These are phyloP conservation scores for Rhodinocichla rosea DNA, from an alignment of 2,113 vertebrate species.

Conservation along the genomic window DNA sequence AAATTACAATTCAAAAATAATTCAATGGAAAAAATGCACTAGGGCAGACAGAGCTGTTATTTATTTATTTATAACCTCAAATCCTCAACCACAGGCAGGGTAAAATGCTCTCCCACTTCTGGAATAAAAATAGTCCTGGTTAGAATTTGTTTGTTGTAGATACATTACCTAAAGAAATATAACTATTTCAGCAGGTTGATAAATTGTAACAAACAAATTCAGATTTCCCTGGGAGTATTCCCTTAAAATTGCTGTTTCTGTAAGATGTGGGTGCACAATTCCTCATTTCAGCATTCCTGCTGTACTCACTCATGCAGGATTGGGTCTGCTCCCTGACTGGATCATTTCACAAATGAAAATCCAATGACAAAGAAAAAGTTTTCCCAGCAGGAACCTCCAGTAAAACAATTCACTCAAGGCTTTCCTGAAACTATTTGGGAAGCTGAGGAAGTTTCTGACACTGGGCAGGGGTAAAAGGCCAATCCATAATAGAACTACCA, in stretches of 20 bases:
- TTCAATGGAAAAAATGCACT: constrained; percentile 57
- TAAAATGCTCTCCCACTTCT: not conserved
- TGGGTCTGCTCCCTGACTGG: not conserved
- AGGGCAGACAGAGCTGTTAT: constrained; percentile 26
- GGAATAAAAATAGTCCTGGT: constrained; percentile 28
- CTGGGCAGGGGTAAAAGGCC: not conserved
- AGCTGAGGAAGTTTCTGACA: not conserved
- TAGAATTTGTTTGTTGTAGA: constrained; percentile 17
- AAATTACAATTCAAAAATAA: constrained; percentile 45
- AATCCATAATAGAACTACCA: not conserved
- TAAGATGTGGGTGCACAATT: not conserved
- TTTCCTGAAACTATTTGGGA: not conserved
- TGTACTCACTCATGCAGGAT: not conserved
- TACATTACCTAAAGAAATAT: constrained; percentile 6
- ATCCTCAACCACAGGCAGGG: constrained; percentile 24
- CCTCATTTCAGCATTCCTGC: not conserved
- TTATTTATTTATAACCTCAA: constrained; percentile 61
- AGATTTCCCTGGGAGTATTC: not conserved
- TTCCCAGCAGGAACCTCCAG: not conserved
- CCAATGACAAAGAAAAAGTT: not conserved
- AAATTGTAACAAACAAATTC: not conserved
- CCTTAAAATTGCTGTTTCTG: not conserved
- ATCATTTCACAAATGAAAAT: not conserved
- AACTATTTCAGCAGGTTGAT: not conserved
- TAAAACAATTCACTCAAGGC: not conserved